Evolutionary conservation across 2,113 vertebrate species (phyloP), one percentile per base, ranked within the genome.

Genomic region (Anser brachyrhynchus): DNA sequence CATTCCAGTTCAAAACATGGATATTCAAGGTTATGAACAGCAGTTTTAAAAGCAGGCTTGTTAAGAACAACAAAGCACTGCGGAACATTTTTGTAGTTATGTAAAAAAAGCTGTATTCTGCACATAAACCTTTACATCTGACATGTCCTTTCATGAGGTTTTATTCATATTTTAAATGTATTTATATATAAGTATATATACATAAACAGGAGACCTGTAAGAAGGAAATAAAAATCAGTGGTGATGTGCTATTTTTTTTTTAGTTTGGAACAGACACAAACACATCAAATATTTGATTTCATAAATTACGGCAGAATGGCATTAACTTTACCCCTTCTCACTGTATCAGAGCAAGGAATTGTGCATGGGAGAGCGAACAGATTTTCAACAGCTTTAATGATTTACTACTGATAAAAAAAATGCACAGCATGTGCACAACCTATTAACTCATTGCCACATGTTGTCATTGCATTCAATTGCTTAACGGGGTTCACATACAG

Each of bases 341-440:
- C 21, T 54, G 5, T 41, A 43, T 37, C 55, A 25, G n/a, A 92
- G n/a, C 2, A 2, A 91, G 83, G 51, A 92, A 83, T 54, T 80
- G 37, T 77, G 37, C 51, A 44, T 2, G 0, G 29, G 41, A n/a
- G 73, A 84, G 31, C 20, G 70, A 89, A 74, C 4, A 83, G 55
- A 81, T 80, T 87, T 89, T 73, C 92, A 82, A 81, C 55, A 91
- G 46, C 28, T 87, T 67, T 89, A 67, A 94, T 75, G 37, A 87
- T 87, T 84, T 74, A 77, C 51, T 73, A 58, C 43, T n/a, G 25
- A 26, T 72, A 29, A 84, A 46, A 59, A 41, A 65, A 79, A 59
- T 84, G 43, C 75, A 66, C 10, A 58, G 37, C 58, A 41, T 65
- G 35, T 80, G 66, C 49, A 65, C 75, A 85, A 83, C 26, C 46